Base-by-base conservation (phyloP, 2,888 invertebrate genomes). In the Pollenia labialis region DNA sequence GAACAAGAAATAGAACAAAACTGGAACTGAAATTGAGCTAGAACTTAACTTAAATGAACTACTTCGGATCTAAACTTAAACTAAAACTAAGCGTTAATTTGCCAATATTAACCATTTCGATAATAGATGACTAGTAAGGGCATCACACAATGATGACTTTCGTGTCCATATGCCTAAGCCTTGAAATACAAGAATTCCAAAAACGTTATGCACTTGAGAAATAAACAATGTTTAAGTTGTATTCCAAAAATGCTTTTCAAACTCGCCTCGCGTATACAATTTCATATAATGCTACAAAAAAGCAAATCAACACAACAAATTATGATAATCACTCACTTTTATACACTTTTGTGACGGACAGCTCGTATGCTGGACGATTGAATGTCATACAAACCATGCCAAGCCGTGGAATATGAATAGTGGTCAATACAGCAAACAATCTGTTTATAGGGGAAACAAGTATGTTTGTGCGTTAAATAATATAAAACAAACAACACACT, bases 241-340 rank as follows among this genome's bases (percentile, higher is more conserved):
- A 4, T 72, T 44, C n/a, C 2, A 46, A 23, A 32, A 12, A 14
- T 11, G 48, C 64, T 68, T 81, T 68, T 10, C 12, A 10, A 4
- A 10, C 52, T 12, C 40, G 42, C 56, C 11, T 81, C 81, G 54
- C 56, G 56, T 58, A 11, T 9, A 14, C 14, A 18, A 23, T 23
- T 81, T n/a, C 7, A 64, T 69, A 62, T 44, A 66, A 72, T 58
- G 23, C 46, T 66, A 48, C 18, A 42, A 79, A 60, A 46, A 50
- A 77, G 56, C 62, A 84, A 81, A 87, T 81, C 84, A 87, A 87
- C 84, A 87, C 84, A 87, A 87, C 84, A 87, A 87, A 87, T 87
- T 87, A 87, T 87, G 84, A 87, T 87, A 87, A 87, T 87, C 84
- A 87, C 87, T 87, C 87, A 87, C 87, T 87, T 87, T 87, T 87